Base-by-base conservation (phyloP, 2,888 invertebrate genomes). In the Microctonus hyperodae region DNA sequence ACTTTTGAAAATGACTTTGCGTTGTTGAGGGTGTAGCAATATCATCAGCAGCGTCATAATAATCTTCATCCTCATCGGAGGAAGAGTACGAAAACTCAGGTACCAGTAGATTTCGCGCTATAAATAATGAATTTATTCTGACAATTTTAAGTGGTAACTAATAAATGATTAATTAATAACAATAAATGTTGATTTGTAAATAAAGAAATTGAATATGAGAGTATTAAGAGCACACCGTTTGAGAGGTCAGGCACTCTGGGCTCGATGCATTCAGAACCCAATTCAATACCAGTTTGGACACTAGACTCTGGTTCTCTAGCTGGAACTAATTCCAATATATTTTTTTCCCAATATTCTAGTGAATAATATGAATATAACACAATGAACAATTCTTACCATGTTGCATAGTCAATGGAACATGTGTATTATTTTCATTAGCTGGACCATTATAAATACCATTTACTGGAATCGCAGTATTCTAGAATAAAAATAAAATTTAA, bases 31-130 rank as follows among this genome's bases (percentile, higher is more conserved):
- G 80, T 23, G 78, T 77, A 28, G 81, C 77, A 67, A 82, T 82
- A 69, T 85, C 91, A 80, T 95, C 95, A 76, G 94, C 92, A 5
- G 95, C 96, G 86, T 98, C 98, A 83, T 90, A 98, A 86, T 94
- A 96, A 85, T 96, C 95, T 67, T 98, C 97, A 81, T 96, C 95
- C 66, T 94, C 94, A 83, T 98, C 98, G 33, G 97, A 97, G 79
- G 97, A 97, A n/a, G 97, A 98, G 85, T 97, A 98, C 0, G 97
- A 97, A 68, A 92, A 95, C 79, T 94, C 95, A 53, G 97, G 97
- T 25, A 95, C 93, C 67, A 90, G 87, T 68, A 91, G 87, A 66
- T 90, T 88, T 85, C 89, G 88, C 68, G 88, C 86, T 72, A 74
- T 74, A 70, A 79, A 75, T 76, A 59, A 70, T 35, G 6, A 67